Evolutionary conservation across 2,888 invertebrate genomes (phyloP), one percentile per base, ranked within the genome.

Genomic region (Eucera pruinosa): DNA sequence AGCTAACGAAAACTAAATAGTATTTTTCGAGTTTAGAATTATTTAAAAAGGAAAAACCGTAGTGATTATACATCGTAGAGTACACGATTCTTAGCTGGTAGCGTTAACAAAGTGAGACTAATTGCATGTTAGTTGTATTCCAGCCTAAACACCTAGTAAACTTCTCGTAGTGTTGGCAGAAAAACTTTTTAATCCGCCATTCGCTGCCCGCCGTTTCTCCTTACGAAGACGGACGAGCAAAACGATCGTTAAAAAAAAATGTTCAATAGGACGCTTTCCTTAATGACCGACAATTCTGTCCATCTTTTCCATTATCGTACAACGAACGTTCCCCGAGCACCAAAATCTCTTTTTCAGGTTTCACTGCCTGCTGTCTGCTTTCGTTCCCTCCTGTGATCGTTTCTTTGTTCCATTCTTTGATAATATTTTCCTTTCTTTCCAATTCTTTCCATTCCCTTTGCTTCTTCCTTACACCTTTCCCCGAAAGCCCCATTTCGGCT

Each of bases 21-120:
- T 91, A 90, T 87, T 90, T 90, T 91, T 86, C 76, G 81, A 86
- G 85, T 84, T n/a, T 88, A 50, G 25, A 50, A 1, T 86, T 84
- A 88, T 82, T 86, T 78, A 82, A 76, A 47, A 15, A 15, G 33
- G 7, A 7, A 47, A 33, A 41, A 45, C 6, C 27, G 18, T 78
- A n/a, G 43, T 85, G 83, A 83, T 72, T 70, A 78, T 86, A 87
- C 82, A 76, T 77, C 54, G 74, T 72, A 83, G 82, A n/a, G 13
- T 39, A 27, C 71, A 68, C 72, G 76, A 72, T 57, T 60, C 54
- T 74, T 85, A 77, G 74, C 70, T 23, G 43, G 20, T 79, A 83
- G 83, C 43, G 47, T 78, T 57, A 77, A 70, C 18, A 43, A n/a
- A 4, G 23, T 0, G 48, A 18, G 79, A 86, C 62, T 88, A 85